Conservation (phyloP, 2,113 vertebrate species). For the Leptobrachium leishanense region DNA sequence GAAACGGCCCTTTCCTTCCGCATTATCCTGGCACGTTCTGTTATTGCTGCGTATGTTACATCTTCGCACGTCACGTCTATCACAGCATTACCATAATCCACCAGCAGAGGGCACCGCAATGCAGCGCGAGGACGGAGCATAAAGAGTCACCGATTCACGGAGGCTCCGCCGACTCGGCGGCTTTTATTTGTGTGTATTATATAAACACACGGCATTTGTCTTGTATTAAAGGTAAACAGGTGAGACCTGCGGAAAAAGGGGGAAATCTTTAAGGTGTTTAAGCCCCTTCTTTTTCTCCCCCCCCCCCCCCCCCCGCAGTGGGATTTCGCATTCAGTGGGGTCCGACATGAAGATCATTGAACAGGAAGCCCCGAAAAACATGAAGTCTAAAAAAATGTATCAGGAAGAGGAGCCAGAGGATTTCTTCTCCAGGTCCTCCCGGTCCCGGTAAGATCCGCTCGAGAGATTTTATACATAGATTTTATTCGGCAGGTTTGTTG, state of each 20-base stretch:
- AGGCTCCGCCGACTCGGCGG: no score
- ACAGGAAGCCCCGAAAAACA: slow-evolving; percentile 76
- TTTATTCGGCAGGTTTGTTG: not conserved
- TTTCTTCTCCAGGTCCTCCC: slow-evolving; percentile 67
- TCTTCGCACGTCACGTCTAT: no score
- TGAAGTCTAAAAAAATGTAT: slow-evolving; percentile 69
- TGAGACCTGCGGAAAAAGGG: no score
- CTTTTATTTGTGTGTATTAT: no score
- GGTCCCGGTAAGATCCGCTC: slow-evolving; percentile 60
- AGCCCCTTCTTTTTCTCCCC: no score
- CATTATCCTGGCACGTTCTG: no score
- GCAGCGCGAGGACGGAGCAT: no score
- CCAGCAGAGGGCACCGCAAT: not conserved
- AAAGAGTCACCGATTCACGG: no score
- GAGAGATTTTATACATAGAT: not conserved
- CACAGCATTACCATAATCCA: not conserved
- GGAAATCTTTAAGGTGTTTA: no score
- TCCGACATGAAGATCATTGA: slow-evolving; percentile 94
- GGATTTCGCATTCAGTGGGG: slow-evolving; percentile 89
- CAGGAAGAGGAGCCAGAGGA: slow-evolving; percentile 71
- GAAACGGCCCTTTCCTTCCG: not conserved
- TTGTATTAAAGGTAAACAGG: no score
- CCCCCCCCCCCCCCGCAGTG: slow-evolving; percentile 60
- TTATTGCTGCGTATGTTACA: no score
- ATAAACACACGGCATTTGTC: no score